Evolutionary conservation across 2,113 vertebrate genomes (phyloP).

Genomic region (Bombycilla garrulus): DNA sequence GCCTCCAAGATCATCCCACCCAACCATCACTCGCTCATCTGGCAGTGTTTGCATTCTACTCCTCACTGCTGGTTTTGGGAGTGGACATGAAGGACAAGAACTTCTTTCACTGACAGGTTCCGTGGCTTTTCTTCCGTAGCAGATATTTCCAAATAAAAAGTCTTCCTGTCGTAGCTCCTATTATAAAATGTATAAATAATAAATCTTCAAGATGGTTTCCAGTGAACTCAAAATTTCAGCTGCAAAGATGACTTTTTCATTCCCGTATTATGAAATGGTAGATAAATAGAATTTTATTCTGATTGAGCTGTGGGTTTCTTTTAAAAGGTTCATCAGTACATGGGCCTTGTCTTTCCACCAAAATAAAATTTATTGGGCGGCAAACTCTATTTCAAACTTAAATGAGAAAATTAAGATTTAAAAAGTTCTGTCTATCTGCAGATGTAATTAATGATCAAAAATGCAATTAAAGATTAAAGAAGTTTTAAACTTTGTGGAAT

Average conservation of each 20-base stretch:
- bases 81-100: background rate
- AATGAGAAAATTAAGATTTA: constrained; percentile 59
- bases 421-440: constrained; percentile 30
- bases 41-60: rapidly evolving
- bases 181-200: background rate
- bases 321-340: constrained; percentile 15
- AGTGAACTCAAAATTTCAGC: background rate
- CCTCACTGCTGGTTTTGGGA: background rate
- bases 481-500: constrained; percentile 37
- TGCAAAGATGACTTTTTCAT: background rate
- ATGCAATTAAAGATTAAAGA: constrained; percentile 55
- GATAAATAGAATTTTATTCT: constrained; percentile 46
- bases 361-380: constrained; percentile 16
- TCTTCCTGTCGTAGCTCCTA: background rate
- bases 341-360: background rate
- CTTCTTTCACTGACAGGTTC: background rate
- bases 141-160: background rate
- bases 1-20: background rate
- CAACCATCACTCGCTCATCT: too few species aligned
- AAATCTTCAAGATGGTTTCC: background rate
- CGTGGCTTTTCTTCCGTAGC: background rate
- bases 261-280: background rate
- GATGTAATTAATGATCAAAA: constrained; percentile 46
- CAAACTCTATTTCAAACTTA: background rate
- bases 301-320: constrained; percentile 12